Conservation (phyloP, 2,797 vertebrate species). For the Melanotaenia trifasciata region DNA sequence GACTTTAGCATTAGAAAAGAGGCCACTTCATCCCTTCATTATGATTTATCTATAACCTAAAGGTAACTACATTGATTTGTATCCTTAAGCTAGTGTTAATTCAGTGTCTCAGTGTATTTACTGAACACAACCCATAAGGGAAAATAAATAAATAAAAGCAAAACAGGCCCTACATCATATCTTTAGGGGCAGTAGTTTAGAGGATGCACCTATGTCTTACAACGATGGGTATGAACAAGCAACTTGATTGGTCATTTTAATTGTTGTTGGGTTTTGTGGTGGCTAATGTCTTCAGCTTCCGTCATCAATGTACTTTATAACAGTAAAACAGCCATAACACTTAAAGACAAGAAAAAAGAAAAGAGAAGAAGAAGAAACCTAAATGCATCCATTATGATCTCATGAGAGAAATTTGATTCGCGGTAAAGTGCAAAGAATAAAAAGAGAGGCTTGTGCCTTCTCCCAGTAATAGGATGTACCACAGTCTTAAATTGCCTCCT, state of each 20-base stretch:
- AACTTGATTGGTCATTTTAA: too few relatives aligned
- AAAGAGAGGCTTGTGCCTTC: not conserved
- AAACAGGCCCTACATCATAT: too few relatives aligned
- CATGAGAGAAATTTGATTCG: slow-evolving; percentile 1
- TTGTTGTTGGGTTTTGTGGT: not conserved
- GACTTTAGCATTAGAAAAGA: too few relatives aligned
- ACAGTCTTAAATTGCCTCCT: slow-evolving; percentile 11
- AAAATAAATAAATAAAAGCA: too few relatives aligned
- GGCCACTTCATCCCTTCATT: too few relatives aligned
- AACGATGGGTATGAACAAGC: not conserved
- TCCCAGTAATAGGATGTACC: slow-evolving; percentile 15
- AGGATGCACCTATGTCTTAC: not conserved
- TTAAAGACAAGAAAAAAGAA: not conserved
- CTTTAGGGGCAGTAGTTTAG: not conserved
- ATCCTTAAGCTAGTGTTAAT: too few relatives aligned
- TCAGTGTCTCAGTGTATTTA: too few relatives aligned
- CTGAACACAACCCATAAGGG: too few relatives aligned
- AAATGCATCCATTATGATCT: not conserved
- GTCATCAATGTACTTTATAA: not conserved
- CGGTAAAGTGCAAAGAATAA: not conserved
- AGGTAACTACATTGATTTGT: too few relatives aligned
- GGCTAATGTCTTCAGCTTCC: not conserved
- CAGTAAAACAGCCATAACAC: not conserved
- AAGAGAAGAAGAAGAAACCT: not conserved
- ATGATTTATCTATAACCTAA: too few relatives aligned